Evolutionary conservation across 2,113 vertebrate species (phyloP), one percentile per base, ranked within the genome.

Genomic region (Tupaia tana): DNA sequence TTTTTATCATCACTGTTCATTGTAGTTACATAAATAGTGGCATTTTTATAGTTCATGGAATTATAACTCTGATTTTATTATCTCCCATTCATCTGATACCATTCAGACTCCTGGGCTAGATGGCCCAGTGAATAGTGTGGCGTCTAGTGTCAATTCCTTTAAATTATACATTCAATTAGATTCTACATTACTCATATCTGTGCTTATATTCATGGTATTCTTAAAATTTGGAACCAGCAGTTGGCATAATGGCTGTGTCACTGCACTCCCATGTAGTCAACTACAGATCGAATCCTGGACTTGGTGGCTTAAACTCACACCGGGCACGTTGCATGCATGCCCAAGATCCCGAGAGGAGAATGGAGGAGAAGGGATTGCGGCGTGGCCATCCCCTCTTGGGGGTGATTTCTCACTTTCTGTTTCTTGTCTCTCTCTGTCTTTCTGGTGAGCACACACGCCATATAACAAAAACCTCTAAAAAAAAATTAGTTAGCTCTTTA

Each of bases 11-110:
- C 86, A 91, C 31, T 89, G 2, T 84, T 92, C 88, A 73, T 63
- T 78, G 0, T 63, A 67, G 29, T n/a, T 73, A 15, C 69, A 34
- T 34, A 79, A 78, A 34, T 66, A 67, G 22, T 3, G 54, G 1
- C 2, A 1, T 67, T 43, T 87, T 89, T 70, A 84, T 66, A 82
- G 31, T 1, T 81, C 78, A 20, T 31, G 19, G 31, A 67, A 64
- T 82, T 61, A 34, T 89, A 56, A 59, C 25, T 93, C 31, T 63
- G 24, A 74, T 54, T 88, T 81, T 82, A 95, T 84, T 82, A 58
- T 8, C 56, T 71, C 27, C 16, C 25, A 69, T 79, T 94, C 86
- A 67, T 11, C 59, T 75, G 69, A 70, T n/a, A 19, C 24, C 14
- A 52, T 63, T 54, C 43, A 71, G 58, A 74, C 9, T 54, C 4